phyloP scores from a whole-genome alignment of 2,888 invertebrate genomes.

The Pammene fasciana region DNA sequence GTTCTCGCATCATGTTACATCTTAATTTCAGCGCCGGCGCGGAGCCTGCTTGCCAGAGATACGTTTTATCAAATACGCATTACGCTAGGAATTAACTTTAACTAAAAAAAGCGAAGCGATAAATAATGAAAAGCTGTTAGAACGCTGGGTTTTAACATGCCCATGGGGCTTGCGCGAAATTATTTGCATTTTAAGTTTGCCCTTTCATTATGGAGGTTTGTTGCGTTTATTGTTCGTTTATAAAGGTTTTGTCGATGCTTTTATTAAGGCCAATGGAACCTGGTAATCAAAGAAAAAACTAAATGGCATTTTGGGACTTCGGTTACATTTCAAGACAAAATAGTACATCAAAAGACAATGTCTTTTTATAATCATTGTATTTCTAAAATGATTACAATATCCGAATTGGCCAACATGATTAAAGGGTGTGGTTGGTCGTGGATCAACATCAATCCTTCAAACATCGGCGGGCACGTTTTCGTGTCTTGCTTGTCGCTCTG shows the following conservation, averaged over 20 bases:
- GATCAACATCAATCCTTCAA: slow-evolving; percentile 41
- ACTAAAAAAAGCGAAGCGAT: slow-evolving; percentile 72
- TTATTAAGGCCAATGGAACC: slow-evolving; percentile 7
- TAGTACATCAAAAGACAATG: neutral
- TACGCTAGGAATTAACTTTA: slow-evolving; percentile 81
- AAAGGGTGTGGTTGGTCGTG: slow-evolving; percentile 26
- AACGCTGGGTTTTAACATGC: slow-evolving; percentile 77
- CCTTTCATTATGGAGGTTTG: slow-evolving; percentile 63
- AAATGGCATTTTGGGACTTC: neutral
- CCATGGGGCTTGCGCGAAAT: slow-evolving; percentile 74
- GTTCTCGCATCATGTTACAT: slow-evolving; percentile 85
- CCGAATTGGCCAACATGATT: neutral
- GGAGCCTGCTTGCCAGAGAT: slow-evolving; percentile 81
- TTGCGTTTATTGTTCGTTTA: slow-evolving; percentile 25
- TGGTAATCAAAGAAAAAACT: neutral
- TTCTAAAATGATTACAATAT: neutral
- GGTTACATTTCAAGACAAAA: neutral
- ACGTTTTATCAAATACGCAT: slow-evolving; percentile 83
- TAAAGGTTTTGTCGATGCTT: slow-evolving; percentile 14
- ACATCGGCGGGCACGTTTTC: slow-evolving; percentile 37
- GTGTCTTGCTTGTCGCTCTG: slow-evolving; percentile 37
- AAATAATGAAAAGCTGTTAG: slow-evolving; percentile 79
- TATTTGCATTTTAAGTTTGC: slow-evolving; percentile 77
- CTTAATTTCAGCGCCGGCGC: slow-evolving; percentile 84
- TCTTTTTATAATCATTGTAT: neutral